Percentiles rank a stretch among this genome's conserved stretches.
These are phyloP conservation scores for Pygathrix nemaeus DNA, from an alignment of 2,113 vertebrate species.

Conservation along the genomic window DNA sequence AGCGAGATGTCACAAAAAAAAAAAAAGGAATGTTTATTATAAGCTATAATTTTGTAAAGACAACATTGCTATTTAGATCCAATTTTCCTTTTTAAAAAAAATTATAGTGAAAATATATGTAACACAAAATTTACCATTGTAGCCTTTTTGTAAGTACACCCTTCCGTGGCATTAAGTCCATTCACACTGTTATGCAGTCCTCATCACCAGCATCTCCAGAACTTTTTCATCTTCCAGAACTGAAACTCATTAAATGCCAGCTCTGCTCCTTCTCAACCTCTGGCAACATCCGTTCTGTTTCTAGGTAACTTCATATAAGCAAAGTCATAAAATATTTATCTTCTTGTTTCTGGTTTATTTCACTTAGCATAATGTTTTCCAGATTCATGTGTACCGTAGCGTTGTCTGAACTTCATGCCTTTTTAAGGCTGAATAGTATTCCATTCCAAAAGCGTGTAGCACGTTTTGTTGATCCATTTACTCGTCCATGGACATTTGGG, in stretches of 20 bases:
- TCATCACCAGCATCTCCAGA: background rate
- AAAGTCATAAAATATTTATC: background rate
- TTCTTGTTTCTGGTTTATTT: background rate
- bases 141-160: background rate
- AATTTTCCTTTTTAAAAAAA: background rate
- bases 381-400: background rate
- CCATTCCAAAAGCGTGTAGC: background rate
- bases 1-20: too few species aligned
- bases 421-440: background rate
- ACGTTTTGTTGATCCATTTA: background rate
- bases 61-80: background rate
- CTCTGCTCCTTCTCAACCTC: background rate
- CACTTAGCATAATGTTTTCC: background rate
- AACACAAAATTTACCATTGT: background rate
- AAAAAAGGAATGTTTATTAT: background rate
- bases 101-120: background rate
- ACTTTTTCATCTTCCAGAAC: background rate
- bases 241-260: too few species aligned
- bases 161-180: background rate
- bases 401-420: background rate
- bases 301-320: background rate
- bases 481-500: background rate
- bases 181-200: too few species aligned
- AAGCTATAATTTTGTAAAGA: background rate
- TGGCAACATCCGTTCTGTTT: background rate